Base-by-base conservation (phyloP, 2,888 invertebrate genomes). In the Lithophane ornitopus region DNA sequence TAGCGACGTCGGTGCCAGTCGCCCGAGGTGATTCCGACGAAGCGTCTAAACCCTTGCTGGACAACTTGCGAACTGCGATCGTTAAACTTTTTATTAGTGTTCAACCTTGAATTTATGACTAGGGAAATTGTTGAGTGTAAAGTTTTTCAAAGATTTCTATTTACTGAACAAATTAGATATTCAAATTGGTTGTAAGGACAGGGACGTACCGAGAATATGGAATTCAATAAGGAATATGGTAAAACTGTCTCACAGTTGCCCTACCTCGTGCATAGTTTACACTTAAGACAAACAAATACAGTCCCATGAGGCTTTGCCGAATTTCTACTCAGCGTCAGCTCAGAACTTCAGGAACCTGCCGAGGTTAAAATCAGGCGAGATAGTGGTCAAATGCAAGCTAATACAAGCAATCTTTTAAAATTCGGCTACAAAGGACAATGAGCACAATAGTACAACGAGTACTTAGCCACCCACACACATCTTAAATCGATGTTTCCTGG, bases 1-100 rank as follows among this genome's bases (percentile, higher is more conserved):
- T 85, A 91, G 96, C 83, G 94, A 94, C 86, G 89, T 93, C 94
- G 90, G 96, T 96, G 84, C 96, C 96, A 95, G 91, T 86, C 89
- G 73, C 77, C 73, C 76, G 74, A 80, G 78, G 87, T 70, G 76
- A 67, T 73, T 71, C 76, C 77, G 39, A 85, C 88, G 84, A 89
- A 86, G 91, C 90, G 92, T 89, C 89, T 89, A 83, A 90, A 88
- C 88, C 82, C 90, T 93, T 94, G 94, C 94, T 93, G 90, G 91
- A 95, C 94, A 95, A 94, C 88, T 93, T 92, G 87, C 82, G 77
- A 92, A 94, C 92, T 88, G 90, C 90, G 90, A 92, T 91, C 90
- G 90, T 94, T 90, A 91, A 93, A 93, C 89, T 93, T 94, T 94
- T 94, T 93, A 93, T 91, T 89, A 89, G 84, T 92, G 90, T 91